Evolutionary conservation across 2,797 vertebrate genomes (phyloP).

Genomic region (Pseudotriccus pelzelni): DNA sequence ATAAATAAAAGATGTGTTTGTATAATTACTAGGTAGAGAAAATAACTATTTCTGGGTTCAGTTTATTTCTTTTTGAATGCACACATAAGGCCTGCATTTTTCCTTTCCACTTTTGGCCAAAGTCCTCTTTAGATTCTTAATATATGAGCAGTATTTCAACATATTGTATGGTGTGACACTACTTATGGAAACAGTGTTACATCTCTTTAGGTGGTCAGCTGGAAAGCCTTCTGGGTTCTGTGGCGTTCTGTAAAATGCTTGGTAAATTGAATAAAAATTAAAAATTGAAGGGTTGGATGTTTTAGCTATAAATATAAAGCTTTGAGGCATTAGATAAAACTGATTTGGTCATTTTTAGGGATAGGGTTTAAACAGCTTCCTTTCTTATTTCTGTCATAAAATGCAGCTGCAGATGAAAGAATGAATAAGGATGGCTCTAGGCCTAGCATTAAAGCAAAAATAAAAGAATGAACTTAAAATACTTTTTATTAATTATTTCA

Average conservation of each 20-base stretch:
- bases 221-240: background rate
- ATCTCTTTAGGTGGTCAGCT: background rate
- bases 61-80: background rate
- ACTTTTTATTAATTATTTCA: background rate
- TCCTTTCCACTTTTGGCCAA: background rate
- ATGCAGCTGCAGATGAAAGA: background rate
- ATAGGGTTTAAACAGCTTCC: background rate
- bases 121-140: background rate
- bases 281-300: background rate
- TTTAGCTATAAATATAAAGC: background rate
- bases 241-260: background rate
- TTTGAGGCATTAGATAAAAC: background rate
- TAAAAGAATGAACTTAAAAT: background rate
- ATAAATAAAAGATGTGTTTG: slow-evolving; percentile 42
- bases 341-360: background rate
- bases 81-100: background rate
- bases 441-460: background rate
- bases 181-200: background rate
- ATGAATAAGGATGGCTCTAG: background rate
- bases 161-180: background rate
- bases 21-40: slow-evolving; percentile 36
- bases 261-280: background rate
- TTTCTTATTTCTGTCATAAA: slow-evolving; percentile 6
- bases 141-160: background rate
- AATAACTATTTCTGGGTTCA: slow-evolving; percentile 4